Base-by-base conservation (phyloP, 2,888 invertebrate species). In the Adela reaumurella region DNA sequence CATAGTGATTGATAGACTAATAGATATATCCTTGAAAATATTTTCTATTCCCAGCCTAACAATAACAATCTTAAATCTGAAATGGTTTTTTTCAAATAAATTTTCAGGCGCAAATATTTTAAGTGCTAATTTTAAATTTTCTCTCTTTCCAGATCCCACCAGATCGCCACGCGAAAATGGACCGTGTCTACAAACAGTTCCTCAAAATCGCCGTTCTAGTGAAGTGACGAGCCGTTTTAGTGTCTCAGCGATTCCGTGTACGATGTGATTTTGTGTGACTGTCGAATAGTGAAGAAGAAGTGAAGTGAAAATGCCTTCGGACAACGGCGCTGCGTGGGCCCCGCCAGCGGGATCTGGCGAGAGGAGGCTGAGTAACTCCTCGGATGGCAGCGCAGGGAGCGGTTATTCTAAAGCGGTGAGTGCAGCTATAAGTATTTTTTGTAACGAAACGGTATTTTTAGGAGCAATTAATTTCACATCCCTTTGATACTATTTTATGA, bases 351-450 rank as follows among this genome's bases (percentile, higher is more conserved):
- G 69, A 59, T 70, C 66, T 61, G 67, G 68, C 62, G 78, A 78
- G 64, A 66, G 77, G 64, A 70, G 78, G 54, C 64, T 78, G 58
- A 78, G 78, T 64, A 78, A 78, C 69, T 78, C 78, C 48, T 74
- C 74, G 51, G 78, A 78, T 70, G 77, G 78, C 58, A 74, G 74
- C 62, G 76, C 73, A 51, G 70, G 78, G 60, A 78, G 78, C 62
- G 76, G 78, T 47, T 76, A 78, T 57, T 77, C 78, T 55, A 77
- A 77, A 65, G 67, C 78, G 60, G 78, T 78, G 63, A 76, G 78
- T 76, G 3, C 2, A 18, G 8, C 43, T 16, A 18, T 16, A 4
- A 14, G 11, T 8, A 24, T 24, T 24, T 6, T 24, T 24, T 6
- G 24, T 24, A 24, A 4, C 24, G 24, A 24, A 6, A 24, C 5